Evolutionary conservation across 2,797 vertebrate genomes (phyloP), one percentile per base, ranked within the genome.

Genomic region (Darevskia nairensis): DNA sequence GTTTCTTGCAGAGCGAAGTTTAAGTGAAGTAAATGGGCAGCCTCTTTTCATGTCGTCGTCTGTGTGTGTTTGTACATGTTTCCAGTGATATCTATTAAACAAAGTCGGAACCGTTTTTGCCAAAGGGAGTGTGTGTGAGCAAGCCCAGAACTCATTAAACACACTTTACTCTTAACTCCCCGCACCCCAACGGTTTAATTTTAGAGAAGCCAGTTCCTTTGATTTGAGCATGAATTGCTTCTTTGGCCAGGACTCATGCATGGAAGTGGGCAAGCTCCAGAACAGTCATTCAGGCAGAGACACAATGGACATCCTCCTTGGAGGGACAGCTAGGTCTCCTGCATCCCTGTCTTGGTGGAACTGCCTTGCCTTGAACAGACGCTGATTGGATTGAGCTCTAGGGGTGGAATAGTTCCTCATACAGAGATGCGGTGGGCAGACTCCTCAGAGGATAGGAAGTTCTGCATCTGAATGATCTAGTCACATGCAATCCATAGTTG

Each of bases 21-120:
- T 85, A 88, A 85, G 82, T 59, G 74, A 94, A 96, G 96, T 96
- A 95, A 96, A 93, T 64, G 2, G 3, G 10, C 27, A 3, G 15
- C 76, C 27, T 29, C 13, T 78, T 50, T 15, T 78, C 27, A 8
- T 11, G 75, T 27, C 3, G 50, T 11, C 0, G 46, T 46, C 41
- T 77, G 25, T 6, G 13, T 25, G n/a, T 29, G 9, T 32, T 35
- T 4, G 6, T 39, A 2, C 7, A 39, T 74, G 13, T 35, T 4
- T 74, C 39, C 9, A 7, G 61, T 21, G 13, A 32, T 19, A 71
- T 32, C 11, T 72, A 15, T 35, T 32, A 32, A 72, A 72, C 15
- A 72, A 72, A 72, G 32, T 11, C 29, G 10, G 9, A n/a, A 72
- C 17, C 2, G 6, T 15, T 74, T 39, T 35, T 39, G 71, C 29